Percentiles rank a stretch among this genome's conserved stretches.
phyloP scores from a whole-genome alignment of 2,797 vertebrate species.

The Ispidina lecontei region DNA sequence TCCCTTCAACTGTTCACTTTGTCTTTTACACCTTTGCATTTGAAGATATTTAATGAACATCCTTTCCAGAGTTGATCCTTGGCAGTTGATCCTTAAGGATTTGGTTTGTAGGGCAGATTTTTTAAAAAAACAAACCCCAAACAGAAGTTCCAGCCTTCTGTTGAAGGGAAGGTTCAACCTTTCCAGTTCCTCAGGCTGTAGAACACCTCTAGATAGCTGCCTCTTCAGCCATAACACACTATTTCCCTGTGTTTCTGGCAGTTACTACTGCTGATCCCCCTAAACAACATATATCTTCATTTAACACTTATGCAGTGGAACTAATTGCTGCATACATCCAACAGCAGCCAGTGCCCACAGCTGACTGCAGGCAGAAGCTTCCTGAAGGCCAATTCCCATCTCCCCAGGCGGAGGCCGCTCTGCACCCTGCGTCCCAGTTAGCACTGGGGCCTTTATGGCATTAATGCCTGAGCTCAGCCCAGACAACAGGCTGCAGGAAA shows the following conservation, averaged over 20 bases:
- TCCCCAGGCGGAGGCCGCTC: not conserved
- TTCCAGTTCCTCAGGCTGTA: not conserved
- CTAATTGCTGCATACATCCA: not conserved
- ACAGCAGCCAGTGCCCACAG: accelerated
- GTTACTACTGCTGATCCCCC: not conserved
- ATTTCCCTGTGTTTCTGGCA: not conserved
- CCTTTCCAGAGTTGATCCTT: not conserved
- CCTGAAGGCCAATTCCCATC: not conserved
- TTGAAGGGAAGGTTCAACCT: not conserved
- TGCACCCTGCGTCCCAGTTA: accelerated
- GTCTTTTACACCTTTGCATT: not conserved
- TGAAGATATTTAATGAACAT: not conserved
- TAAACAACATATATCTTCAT: not conserved
- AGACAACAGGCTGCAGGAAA: not conserved
- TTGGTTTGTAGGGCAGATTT: not conserved
- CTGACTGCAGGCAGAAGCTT: not conserved
- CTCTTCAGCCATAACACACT: not conserved
- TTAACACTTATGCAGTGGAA: accelerated
- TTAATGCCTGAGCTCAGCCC: not conserved
- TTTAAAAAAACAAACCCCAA: not conserved
- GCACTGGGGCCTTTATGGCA: not conserved
- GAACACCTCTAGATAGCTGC: not conserved
- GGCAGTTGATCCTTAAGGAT: not conserved
- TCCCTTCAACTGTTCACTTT: not conserved
- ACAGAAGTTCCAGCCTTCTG: not conserved